phyloP scores from a whole-genome alignment of 1,140 invertebrate genomes.

The Achroia grisella region DNA sequence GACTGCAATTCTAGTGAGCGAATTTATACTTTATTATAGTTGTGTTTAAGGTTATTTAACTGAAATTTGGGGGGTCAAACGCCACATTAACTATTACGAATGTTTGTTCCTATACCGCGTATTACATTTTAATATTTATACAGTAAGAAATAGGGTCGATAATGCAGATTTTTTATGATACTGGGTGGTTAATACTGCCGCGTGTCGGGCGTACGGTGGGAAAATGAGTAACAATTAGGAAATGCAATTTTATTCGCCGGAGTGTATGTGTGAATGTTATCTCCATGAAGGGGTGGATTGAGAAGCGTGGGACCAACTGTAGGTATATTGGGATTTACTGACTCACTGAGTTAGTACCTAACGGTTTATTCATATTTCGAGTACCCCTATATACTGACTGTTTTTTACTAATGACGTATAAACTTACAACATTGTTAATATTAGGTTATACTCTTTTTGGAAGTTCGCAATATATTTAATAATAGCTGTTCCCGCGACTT shows the following conservation, averaged over 20 bases:
- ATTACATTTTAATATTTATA: slow-evolving; percentile 2
- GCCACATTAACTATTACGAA: slow-evolving; percentile 11
- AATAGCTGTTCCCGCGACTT: too few relatives aligned
- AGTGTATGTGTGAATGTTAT: slow-evolving; percentile 36
- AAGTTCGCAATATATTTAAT: too few relatives aligned
- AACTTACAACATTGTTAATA: too few relatives aligned
- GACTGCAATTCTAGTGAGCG: background rate
- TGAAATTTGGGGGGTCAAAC: slow-evolving; percentile 8
- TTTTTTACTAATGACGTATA: too few relatives aligned
- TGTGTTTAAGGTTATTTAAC: background rate
- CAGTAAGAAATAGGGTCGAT: background rate
- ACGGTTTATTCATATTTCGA: too few relatives aligned
- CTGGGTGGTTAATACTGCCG: slow-evolving; percentile 35
- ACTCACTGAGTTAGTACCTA: background rate
- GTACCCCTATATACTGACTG: too few relatives aligned
- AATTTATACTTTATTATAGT: background rate
- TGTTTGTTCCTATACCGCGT: background rate
- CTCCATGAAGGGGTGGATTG: slow-evolving; percentile 18
- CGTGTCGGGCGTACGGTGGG: slow-evolving; percentile 60
- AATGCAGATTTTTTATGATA: slow-evolving; percentile 3
- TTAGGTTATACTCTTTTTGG: too few relatives aligned
- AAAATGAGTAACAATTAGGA: slow-evolving; percentile 58
- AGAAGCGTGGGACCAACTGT: slow-evolving; percentile 32
- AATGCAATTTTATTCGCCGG: slow-evolving; percentile 50
- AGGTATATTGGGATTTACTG: slow-evolving; percentile 5